phyloP scores from a whole-genome alignment of 2,888 invertebrate genomes.

The Mesorhabditis spiculigera region DNA sequence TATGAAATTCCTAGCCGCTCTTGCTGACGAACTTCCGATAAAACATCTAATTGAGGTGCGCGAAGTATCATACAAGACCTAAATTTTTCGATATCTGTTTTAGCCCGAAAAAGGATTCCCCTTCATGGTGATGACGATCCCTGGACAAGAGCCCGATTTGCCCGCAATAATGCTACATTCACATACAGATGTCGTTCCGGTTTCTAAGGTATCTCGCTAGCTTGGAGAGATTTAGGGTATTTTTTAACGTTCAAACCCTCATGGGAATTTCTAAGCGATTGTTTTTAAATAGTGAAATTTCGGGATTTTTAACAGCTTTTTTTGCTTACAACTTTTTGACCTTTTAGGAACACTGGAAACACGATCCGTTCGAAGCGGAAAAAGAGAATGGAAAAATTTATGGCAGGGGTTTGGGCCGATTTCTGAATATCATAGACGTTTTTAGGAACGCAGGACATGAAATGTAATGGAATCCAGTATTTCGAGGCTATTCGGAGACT shows the following conservation, averaged over 20 bases:
- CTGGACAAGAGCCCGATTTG: not conserved
- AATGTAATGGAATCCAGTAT: not conserved
- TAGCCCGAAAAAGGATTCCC: not conserved
- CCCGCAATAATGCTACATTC: not conserved
- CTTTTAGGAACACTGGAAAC: not conserved
- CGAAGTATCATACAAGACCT: too few relatives aligned
- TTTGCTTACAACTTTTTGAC: not conserved
- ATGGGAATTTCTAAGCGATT: too few relatives aligned
- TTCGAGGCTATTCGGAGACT: not conserved
- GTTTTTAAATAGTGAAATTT: too few relatives aligned
- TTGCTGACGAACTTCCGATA: not conserved
- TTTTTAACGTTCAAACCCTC: too few relatives aligned
- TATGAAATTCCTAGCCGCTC: not conserved
- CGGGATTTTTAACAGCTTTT: too few relatives aligned
- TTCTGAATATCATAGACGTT: not conserved
- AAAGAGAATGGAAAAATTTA: slow-evolving; percentile 1
- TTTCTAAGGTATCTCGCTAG: not conserved
- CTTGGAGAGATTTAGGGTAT: not conserved
- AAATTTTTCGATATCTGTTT: too few relatives aligned
- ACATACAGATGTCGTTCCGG: not conserved
- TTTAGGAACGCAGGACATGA: slow-evolving; percentile 4
- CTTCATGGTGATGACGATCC: not conserved
- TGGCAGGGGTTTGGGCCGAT: not conserved
- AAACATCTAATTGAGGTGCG: not conserved
- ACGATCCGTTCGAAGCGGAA: not conserved